Percentiles rank a stretch among this genome's conserved stretches.
Conservation (phyloP, 2,888 invertebrate genomes). For the Drosophila borborema region DNA sequence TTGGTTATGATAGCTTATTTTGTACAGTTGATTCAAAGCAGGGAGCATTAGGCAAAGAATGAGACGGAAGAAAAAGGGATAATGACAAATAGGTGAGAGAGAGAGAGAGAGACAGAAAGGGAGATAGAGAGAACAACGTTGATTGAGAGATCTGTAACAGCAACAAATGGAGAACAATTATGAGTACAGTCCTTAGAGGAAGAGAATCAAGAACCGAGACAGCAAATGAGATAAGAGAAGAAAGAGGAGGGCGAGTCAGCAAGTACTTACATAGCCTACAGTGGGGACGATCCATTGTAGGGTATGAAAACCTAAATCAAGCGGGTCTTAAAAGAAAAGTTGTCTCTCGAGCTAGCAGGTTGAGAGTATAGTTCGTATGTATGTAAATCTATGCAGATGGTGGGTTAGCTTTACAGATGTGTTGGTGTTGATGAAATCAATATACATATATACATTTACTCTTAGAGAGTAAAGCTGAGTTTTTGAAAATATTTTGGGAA, state of each 20-base stretch:
- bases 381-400: conserved; percentile 19
- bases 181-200: not conserved
- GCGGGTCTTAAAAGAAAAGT: not conserved
- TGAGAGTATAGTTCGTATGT: conserved; percentile 6
- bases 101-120: conserved; percentile 24
- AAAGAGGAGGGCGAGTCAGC: conserved; percentile 23
- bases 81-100: conserved; percentile 28
- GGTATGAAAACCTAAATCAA: not conserved
- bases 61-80: conserved; percentile 39
- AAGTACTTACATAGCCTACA: conserved; percentile 31
- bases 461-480: conserved; percentile 22
- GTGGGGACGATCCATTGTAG: not conserved
- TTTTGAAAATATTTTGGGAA: not conserved
- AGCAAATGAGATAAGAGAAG: conserved; percentile 35
- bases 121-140: conserved; percentile 53
- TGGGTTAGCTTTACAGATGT: conserved; percentile 30
- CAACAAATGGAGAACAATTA: conserved; percentile 11
- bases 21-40: conserved; percentile 65
- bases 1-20: conserved; percentile 22
- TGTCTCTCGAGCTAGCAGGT: not conserved
- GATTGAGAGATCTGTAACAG: not conserved
- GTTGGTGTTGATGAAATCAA: conserved; percentile 36
- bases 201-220: conserved; percentile 31
- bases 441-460: conserved; percentile 50
- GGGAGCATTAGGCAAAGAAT: conserved; percentile 46